Evolutionary conservation across 2,888 invertebrate species (phyloP), one percentile per base, ranked within the genome.

Genomic region (Chalcis sispes): DNA sequence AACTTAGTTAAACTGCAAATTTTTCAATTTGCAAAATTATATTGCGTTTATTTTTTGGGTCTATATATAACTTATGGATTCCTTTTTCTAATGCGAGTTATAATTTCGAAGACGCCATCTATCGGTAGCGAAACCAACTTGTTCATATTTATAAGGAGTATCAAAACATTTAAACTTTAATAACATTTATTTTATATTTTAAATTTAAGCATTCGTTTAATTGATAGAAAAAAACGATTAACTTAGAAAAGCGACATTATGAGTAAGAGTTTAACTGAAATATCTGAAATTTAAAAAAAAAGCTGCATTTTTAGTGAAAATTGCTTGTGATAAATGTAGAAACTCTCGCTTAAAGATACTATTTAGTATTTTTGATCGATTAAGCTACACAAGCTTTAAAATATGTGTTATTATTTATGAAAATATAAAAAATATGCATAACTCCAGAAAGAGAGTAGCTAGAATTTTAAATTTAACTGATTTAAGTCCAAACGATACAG

Each of bases 381-480:
- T 46, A 46, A 8, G 13, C 8, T 46, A 15, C 13, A 15, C 15
- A 3, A n/a, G 8, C 13, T n/a, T 46, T 36, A 7, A 7, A 36
- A 10, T 10, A 46, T 46, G 3, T 8, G 46, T 15, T 46, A 15
- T 46, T 46, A 15, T n/a, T 5, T 46, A 46, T 3, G 13, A n/a
- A n/a, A 8, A 3, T n/a, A 46, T 10, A 36, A 36, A 36, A 36
- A 36, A 36, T 10, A 10, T 10, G 5, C 36, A 36, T 36, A 36
- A 36, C 36, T 36, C 36, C 5, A 4, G 36, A 36, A 7, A 10
- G 10, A 4, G 36, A 36, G 4, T 10, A 36, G 36, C 36, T 36
- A 46, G 46, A 15, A 46, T 46, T 46, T 46, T 46, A n/a, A 46
- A 46, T 46, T n/a, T 15, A 15, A 46, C 36, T 36, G 46, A 46